These are phyloP conservation scores for Ptilonorhynchus violaceus DNA, from an alignment of 2,113 vertebrate species.

Conservation along the genomic window DNA sequence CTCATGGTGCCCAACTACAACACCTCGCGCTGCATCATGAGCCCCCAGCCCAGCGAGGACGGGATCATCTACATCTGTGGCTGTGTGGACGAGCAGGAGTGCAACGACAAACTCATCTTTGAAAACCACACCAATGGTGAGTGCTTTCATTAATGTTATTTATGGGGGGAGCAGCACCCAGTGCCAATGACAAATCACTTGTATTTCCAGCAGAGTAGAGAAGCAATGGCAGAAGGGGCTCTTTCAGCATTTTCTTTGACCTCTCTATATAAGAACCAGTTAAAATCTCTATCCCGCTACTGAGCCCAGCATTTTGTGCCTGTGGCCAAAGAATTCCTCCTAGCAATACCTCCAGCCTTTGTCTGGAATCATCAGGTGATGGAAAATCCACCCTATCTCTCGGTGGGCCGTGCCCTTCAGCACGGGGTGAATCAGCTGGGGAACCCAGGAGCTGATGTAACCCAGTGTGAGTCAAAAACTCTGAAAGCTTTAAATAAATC, in stretches of 20 bases:
- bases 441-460: not conserved
- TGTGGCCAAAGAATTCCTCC: not conserved
- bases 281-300: not conserved
- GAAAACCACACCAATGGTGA: constrained; percentile 81
- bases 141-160: not conserved
- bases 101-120: constrained; percentile 87
- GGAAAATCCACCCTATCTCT: not conserved
- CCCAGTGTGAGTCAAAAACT: not conserved
- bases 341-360: not conserved
- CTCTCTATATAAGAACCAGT: not conserved
- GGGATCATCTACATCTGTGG: constrained; percentile 79
- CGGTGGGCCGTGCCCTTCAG: not conserved
- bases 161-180: not conserved
- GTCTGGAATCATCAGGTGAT: not conserved
- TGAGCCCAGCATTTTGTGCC: not conserved
- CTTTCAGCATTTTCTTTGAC: not conserved
- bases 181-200: rapidly evolving
- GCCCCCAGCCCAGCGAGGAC: constrained; percentile 63
- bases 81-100: constrained; percentile 83
- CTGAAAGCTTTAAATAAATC: not conserved
- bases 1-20: constrained; percentile 81
- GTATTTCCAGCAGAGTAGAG: not conserved
- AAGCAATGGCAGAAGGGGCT: not conserved
- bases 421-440: not conserved
- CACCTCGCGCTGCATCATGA: constrained; percentile 82